Evolutionary conservation across 2,888 invertebrate genomes (phyloP), one percentile per base, ranked within the genome.

Genomic region (Drosophila niveifrons): DNA sequence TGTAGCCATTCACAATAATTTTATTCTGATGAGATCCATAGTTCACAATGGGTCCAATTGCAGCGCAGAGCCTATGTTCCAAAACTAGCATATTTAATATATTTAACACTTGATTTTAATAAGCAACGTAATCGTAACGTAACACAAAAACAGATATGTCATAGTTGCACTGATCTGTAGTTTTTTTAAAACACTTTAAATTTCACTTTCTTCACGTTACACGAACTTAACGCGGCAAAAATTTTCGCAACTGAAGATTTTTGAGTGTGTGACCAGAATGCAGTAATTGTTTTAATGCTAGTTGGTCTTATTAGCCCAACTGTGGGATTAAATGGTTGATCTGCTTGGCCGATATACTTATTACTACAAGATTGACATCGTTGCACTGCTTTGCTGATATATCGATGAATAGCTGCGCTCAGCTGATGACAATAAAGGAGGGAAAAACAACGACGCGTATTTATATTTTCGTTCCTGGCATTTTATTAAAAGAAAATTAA

Each of bases 381-480:
- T 13, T 11, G 11, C 36, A 39, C 36, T 39, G 36, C n/a, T n/a
- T 39, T 2, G 2, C 7, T 0, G 6, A 39, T 2, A 41, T 41
- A 36, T 36, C 36, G 36, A 36, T 41, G 8, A 8, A 41, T 41
- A 15, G 8, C 15, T 41, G 7, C 6, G 13, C 39, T 8, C 39
- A 41, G 39, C 39, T 41, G 68, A 47, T 43, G 15, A 8, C 41
- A 17, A 43, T 8, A 65, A 55, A 47, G 50, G 29, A 73, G 66
- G 51, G 50, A 77, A 71, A 65, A 50, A 44, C 17, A 59, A 47
- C 57, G 66, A 48, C 52, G 63, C 59, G 15, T 18, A 9, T 53
- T 56, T 23, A 62, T 17, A 4, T 17, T 55, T 61, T 56, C 11
- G 23, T 23, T 36, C 17, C 51, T 39, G 9, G 47, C 36, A 17